phyloP scores from a whole-genome alignment of 2,888 invertebrate genomes.

The Leptinotarsa rubiginosa region DNA sequence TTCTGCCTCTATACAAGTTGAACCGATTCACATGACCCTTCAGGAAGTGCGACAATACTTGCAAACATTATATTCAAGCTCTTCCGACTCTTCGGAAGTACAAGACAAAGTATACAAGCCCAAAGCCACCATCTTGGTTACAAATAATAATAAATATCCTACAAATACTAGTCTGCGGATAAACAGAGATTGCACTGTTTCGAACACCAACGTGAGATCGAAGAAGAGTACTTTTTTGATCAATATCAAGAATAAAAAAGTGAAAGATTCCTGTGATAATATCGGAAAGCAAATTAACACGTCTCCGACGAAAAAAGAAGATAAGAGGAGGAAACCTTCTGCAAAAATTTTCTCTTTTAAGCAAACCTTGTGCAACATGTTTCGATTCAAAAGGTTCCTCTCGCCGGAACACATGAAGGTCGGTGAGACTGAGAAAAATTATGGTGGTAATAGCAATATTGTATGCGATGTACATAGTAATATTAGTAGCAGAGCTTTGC shows the following conservation, averaged over 20 bases:
- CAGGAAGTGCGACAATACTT: slow-evolving; percentile 87
- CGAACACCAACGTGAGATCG: slow-evolving; percentile 55
- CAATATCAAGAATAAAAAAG: slow-evolving; percentile 74
- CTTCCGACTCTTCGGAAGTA: slow-evolving; percentile 75
- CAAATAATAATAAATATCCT: slow-evolving; percentile 56
- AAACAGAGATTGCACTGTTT: slow-evolving; percentile 35
- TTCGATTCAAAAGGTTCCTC: slow-evolving; percentile 73
- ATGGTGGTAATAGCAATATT: slow-evolving; percentile 49
- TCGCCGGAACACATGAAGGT: slow-evolving; percentile 64
- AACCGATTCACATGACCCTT: slow-evolving; percentile 86
- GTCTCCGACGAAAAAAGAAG: slow-evolving; percentile 60
- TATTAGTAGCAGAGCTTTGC: slow-evolving; percentile 75
- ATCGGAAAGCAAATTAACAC: slow-evolving; percentile 67
- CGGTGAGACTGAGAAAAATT: slow-evolving; percentile 35
- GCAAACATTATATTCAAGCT: slow-evolving; percentile 83
- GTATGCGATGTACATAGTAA: slow-evolving; percentile 66
- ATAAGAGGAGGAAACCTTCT: slow-evolving; percentile 74
- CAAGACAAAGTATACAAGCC: slow-evolving; percentile 63
- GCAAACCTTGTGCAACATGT: slow-evolving; percentile 87
- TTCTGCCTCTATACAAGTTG: slow-evolving; percentile 72
- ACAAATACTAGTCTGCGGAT: slow-evolving; percentile 47
- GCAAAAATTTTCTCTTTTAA: slow-evolving; percentile 80
- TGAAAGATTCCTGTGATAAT: slow-evolving; percentile 65
- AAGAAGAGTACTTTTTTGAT: slow-evolving; percentile 72
- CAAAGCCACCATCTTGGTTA: slow-evolving; percentile 54